These are phyloP conservation scores for Drosophila pruinosa DNA, from an alignment of 1,140 invertebrate species.

Conservation along the genomic window DNA sequence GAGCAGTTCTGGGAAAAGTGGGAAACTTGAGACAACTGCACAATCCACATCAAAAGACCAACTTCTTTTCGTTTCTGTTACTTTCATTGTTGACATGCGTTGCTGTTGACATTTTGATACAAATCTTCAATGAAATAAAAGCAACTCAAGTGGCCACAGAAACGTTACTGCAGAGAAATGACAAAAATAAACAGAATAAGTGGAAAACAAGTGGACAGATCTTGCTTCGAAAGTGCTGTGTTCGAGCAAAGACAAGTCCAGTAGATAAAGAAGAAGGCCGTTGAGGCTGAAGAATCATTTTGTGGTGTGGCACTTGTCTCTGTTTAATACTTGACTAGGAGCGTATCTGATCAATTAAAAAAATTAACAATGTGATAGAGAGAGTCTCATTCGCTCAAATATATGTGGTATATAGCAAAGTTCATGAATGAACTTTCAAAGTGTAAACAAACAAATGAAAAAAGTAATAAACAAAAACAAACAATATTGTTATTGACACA, in stretches of 20 bases:
- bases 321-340: no score
- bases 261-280: no score
- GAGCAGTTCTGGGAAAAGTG: neutral
- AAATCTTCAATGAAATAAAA: slow-evolving; percentile 79
- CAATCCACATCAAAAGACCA: slow-evolving; percentile 66
- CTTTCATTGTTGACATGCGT: slow-evolving; percentile 57
- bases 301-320: no score
- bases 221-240: neutral
- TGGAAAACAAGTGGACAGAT: slow-evolving; percentile 23
- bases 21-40: slow-evolving; percentile 58
- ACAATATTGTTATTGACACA: slow-evolving; percentile 10
- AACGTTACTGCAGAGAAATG: slow-evolving; percentile 20
- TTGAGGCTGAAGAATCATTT: slow-evolving; percentile 5
- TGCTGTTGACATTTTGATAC: slow-evolving; percentile 75
- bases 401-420: no score
- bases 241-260: neutral
- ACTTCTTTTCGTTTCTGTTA: slow-evolving; percentile 49
- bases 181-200: slow-evolving; percentile 30
- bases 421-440: no score
- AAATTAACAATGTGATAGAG: no score
- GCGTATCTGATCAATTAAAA: no score
- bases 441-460: no score
- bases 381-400: no score
- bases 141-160: slow-evolving; percentile 62
- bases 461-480: no score